phyloP scores from a whole-genome alignment of 2,888 invertebrate species.

The Uloborus plumipes region DNA sequence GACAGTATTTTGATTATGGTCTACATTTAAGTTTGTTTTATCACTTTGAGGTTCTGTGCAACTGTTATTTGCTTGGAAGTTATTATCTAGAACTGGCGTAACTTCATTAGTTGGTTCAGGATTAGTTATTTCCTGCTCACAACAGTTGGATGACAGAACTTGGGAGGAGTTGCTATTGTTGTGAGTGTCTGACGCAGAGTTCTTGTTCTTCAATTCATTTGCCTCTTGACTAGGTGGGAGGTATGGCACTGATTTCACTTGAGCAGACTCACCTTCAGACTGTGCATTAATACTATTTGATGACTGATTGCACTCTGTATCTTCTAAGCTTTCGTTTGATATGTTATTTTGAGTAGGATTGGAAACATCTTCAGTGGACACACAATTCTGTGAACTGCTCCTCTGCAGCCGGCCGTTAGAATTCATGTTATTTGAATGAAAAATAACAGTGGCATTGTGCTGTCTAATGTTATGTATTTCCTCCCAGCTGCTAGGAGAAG shows the following conservation, averaged over 20 bases:
- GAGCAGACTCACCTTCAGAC: constrained; percentile 25
- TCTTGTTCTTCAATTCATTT: constrained; percentile 19
- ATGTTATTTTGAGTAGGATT: constrained; percentile 34
- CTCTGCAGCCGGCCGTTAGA: constrained; percentile 29
- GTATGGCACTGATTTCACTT: constrained; percentile 54
- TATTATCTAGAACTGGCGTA: constrained; percentile 20
- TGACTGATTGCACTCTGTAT: constrained; percentile 40
- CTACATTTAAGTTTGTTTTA: constrained; percentile 19
- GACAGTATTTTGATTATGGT: constrained; percentile 59
- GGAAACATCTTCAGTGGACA: constrained; percentile 29
- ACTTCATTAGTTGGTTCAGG: constrained; percentile 21
- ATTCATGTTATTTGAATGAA: constrained; percentile 68
- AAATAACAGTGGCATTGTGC: constrained; percentile 70
- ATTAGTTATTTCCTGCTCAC: constrained; percentile 24
- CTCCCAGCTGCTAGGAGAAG: constrained; percentile 68
- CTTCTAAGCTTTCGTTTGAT: constrained; percentile 16
- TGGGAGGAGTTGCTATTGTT: constrained; percentile 27
- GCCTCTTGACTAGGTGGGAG: constrained; percentile 57
- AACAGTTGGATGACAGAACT: constrained; percentile 27
- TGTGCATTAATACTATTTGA: constrained; percentile 45
- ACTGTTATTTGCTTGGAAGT: constrained; percentile 5
- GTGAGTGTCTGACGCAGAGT: constrained; percentile 26
- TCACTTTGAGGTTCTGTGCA: constrained; percentile 20
- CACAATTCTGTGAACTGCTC: constrained; percentile 53
- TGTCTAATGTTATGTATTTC: constrained; percentile 70